Evolutionary conservation across 2,888 invertebrate species (phyloP).

Genomic region (Ochropacha duplaris): DNA sequence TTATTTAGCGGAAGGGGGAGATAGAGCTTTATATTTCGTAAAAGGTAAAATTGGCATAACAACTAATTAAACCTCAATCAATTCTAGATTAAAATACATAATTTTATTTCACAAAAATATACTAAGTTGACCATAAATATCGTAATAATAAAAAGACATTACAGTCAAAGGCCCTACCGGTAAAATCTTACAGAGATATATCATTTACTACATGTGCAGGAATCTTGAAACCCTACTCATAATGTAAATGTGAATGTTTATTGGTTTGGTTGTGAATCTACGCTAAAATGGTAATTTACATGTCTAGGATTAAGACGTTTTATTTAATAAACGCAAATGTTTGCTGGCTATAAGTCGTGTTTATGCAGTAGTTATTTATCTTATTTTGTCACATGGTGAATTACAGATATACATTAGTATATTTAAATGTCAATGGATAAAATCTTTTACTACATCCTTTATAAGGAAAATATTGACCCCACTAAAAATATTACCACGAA

Average conservation of each 20-base stretch:
- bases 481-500: too few species aligned
- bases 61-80: background rate
- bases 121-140: background rate
- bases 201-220: background rate
- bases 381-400: background rate
- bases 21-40: too few species aligned
- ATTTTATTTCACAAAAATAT: background rate
- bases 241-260: constrained; percentile 4
- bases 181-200: background rate
- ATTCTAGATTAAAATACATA: background rate
- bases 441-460: background rate
- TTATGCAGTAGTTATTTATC: background rate
- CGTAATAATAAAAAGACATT: background rate
- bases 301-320: background rate
- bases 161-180: background rate
- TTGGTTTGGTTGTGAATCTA: background rate
- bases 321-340: background rate
- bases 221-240: background rate
- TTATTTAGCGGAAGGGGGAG: too few species aligned
- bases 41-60: background rate
- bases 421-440: background rate
- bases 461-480: background rate
- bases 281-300: background rate
- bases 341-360: background rate
- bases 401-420: background rate